Evolutionary conservation across 2,797 vertebrate species (phyloP).

Genomic region (Scolopax bukidnonensis): DNA sequence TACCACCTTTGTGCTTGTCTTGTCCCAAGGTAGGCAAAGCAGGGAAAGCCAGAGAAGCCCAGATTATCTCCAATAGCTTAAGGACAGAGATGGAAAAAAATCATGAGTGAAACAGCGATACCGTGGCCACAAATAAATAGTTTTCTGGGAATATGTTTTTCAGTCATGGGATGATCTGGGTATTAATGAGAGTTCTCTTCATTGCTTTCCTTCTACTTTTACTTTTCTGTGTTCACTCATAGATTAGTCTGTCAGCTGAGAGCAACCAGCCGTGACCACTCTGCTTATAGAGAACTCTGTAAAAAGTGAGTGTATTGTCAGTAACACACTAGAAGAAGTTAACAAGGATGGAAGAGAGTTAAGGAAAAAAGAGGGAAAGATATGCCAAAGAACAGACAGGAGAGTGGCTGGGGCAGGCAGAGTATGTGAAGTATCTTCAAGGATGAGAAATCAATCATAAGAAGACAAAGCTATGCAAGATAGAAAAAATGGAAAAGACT

Average conservation of each 20-base stretch:
- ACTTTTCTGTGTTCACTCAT: neutral
- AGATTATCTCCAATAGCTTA: neutral
- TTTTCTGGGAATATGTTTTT: neutral
- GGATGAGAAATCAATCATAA: neutral
- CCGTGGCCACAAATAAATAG: neutral
- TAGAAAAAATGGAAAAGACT: neutral
- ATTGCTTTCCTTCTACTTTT: neutral
- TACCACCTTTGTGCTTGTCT: neutral
- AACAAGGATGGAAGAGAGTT: neutral
- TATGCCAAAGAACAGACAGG: neutral
- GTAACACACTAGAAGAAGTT: neutral
- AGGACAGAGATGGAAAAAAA: neutral
- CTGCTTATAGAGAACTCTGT: neutral
- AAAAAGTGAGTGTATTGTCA: neutral
- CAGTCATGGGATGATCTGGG: neutral
- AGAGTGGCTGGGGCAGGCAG: fast-evolving
- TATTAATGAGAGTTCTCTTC: neutral
- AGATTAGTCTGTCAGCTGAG: neutral
- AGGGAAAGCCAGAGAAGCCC: neutral
- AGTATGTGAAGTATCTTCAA: neutral
- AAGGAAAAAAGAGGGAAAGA: neutral
- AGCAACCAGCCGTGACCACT: neutral
- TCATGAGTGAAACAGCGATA: neutral
- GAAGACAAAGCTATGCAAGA: neutral
- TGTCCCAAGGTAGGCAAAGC: neutral